Evolutionary conservation across 2,797 vertebrate genomes (phyloP).

Genomic region (Bradypodion pumilum): DNA sequence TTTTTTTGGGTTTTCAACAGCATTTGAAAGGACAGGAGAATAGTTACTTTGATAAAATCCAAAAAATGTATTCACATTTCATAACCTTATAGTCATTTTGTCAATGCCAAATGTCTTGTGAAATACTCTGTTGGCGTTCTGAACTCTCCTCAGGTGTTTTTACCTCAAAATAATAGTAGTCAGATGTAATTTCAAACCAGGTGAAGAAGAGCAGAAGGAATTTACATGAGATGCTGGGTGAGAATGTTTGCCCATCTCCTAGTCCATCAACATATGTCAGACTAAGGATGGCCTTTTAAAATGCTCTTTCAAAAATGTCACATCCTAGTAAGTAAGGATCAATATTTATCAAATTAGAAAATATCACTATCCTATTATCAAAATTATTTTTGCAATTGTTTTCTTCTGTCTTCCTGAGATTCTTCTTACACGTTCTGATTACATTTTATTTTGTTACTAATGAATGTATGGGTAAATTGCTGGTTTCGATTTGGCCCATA

Average conservation of each 20-base stretch:
- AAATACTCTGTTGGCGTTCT: background rate
- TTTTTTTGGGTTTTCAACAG: no score
- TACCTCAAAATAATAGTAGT: background rate
- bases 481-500: background rate
- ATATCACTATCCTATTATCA: background rate
- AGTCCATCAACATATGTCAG: background rate
- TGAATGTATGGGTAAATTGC: background rate
- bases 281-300: background rate
- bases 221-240: background rate
- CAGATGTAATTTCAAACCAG: background rate
- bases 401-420: background rate
- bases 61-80: background rate
- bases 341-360: background rate
- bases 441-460: background rate
- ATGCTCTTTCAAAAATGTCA: background rate
- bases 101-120: background rate
- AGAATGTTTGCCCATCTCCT: background rate
- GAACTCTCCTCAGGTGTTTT: background rate
- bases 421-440: no score
- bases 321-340: no score
- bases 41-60: background rate
- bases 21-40: background rate
- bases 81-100: background rate
- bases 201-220: background rate
- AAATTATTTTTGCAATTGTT: background rate